A percentile compares a stretch with the other conserved stretches of the same genome.
Conservation (phyloP, 2,888 invertebrate genomes). For the Cistogaster globosa region DNA sequence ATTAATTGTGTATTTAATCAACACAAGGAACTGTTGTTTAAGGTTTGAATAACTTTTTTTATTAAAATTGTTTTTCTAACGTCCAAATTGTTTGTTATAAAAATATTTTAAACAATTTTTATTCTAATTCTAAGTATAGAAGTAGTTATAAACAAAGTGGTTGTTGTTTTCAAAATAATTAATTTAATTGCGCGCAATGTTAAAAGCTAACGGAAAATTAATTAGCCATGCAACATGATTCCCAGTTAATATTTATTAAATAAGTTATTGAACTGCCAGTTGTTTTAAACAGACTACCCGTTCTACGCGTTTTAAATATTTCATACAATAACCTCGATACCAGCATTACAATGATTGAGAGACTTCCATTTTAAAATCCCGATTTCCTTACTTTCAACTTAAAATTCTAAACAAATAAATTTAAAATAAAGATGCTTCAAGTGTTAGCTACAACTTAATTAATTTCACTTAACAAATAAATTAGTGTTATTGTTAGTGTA, state of each 20-base stretch:
- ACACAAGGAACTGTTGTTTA: no score
- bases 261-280: constrained; percentile 65
- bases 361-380: constrained; percentile 35
- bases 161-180: constrained; percentile 12
- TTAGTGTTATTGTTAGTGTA: no score
- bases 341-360: constrained; percentile 31
- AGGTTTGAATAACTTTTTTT: no score
- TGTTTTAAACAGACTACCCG: constrained; percentile 18
- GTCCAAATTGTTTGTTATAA: not conserved
- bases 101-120: not conserved
- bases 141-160: not conserved
- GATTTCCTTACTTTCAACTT: constrained; percentile 60
- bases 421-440: constrained; percentile 44
- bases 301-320: constrained; percentile 23
- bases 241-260: constrained; percentile 39
- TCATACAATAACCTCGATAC: constrained; percentile 54
- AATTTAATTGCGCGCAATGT: constrained; percentile 48
- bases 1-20: no score
- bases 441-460: constrained; percentile 65
- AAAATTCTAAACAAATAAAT: constrained; percentile 41
- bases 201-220: constrained; percentile 19
- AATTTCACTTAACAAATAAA: constrained; percentile 20
- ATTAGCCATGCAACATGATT: constrained; percentile 48
- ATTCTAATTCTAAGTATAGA: not conserved
- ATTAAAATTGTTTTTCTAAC: no score